These are phyloP conservation scores for Sturnira hondurensis DNA, from an alignment of 2,113 vertebrate species.

Conservation along the genomic window DNA sequence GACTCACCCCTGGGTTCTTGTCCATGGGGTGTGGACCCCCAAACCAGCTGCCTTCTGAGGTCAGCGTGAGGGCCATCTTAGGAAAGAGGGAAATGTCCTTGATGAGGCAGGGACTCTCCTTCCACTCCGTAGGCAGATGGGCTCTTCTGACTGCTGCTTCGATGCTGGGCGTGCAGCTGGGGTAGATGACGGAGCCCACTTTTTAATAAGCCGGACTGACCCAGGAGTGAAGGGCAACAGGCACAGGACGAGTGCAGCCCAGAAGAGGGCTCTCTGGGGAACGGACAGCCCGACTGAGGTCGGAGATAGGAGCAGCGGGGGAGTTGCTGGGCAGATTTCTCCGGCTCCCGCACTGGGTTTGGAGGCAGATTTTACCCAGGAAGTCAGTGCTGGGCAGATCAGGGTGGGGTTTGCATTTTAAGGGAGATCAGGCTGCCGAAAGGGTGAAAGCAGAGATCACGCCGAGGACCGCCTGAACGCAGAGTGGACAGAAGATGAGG, in stretches of 20 bases:
- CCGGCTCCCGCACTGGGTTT: background rate
- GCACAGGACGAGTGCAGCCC: rapidly evolving
- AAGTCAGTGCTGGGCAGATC: background rate
- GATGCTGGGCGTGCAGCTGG: background rate
- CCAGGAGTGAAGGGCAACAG: background rate
- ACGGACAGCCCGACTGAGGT: background rate
- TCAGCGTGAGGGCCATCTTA: background rate
- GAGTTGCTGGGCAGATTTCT: background rate
- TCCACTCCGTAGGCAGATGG: background rate
- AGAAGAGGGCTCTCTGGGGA: background rate
- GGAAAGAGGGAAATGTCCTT: background rate
- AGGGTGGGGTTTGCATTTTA: background rate
- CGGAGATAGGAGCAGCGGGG: background rate
- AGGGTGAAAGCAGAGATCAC: too few species aligned
- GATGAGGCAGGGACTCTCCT: background rate
- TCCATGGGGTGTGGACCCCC: background rate
- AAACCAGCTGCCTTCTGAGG: background rate
- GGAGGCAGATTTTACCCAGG: background rate
- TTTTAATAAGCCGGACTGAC: background rate
- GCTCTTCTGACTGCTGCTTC: background rate
- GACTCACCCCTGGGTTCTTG: background rate
- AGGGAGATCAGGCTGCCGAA: background rate
- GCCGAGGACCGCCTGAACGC: too few species aligned
- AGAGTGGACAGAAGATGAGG: background rate
- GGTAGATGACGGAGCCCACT: background rate